Base-by-base conservation (phyloP, 35 echinoderm and acorn worm genomes). In the Hemicentrotus pulcherrimus region DNA sequence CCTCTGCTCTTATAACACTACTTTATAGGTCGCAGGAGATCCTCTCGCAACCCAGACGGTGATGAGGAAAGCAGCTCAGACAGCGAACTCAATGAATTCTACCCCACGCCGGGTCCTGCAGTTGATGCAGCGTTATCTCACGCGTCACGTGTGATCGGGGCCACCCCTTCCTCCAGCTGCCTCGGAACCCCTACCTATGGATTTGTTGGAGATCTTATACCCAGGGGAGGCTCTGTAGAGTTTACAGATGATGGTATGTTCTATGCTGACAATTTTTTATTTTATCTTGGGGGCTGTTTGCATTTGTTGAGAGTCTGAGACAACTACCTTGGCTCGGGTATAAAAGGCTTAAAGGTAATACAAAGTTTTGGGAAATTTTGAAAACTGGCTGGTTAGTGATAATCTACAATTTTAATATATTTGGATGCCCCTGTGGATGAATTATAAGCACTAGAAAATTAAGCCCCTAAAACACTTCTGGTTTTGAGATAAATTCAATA, bases 31-130 rank as follows among this genome's bases (percentile, higher is more conserved):
- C 96, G 46, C 70, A 48, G n/a, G 52, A 88, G 86, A 46, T 91
- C 96, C 61, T 91, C 96, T 24, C 86, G 70, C 19, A 91, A 95
- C 41, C 31, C 46, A 41, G 94, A 96, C 52, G 95, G 94, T 1
- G 92, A 58, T 86, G 95, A 96, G 32, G 65, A 78, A 78, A 95
- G 95, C 88, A 97, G 96, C 61, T 96, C 96, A 32, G 98, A 99
- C 28, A 97, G 96, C 94, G 98, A 99, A 33, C 94, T 99, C 31
- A 94, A 94, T 91, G 98, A 99, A 35, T 99, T 99, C 94, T 96
- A 95, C 45, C 98, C 98, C 16, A 95, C 97, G 16, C 98, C 96
- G 6, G 96, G 96, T 32, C 96, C 96, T 9, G 96, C 97, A 12
- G 52, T 95, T n/a, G 96, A 97, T 88, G 98, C 98, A 55, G 98